Evolutionary conservation across 2,797 vertebrate genomes (phyloP).

Genomic region (Acrocephalus scirpaceus): DNA sequence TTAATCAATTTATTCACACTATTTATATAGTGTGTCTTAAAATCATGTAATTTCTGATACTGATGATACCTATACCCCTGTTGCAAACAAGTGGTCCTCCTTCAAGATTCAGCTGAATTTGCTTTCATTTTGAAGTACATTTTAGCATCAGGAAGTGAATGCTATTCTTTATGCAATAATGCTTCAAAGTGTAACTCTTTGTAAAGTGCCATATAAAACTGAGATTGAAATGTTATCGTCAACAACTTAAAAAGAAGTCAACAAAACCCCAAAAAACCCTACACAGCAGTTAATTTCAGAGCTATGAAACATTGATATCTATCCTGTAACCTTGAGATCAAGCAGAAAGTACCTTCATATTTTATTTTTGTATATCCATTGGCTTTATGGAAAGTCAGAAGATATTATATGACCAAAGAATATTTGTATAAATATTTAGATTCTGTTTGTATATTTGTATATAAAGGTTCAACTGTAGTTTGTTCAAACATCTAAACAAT

Average conservation of each 20-base stretch:
- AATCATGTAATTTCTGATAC: constrained; percentile 17
- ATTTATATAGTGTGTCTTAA: not conserved
- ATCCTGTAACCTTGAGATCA: not conserved
- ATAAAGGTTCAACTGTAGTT: not conserved
- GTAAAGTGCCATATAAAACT: not conserved
- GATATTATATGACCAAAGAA: not conserved
- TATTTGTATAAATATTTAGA: not conserved
- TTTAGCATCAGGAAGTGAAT: not conserved
- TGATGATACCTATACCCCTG: not conserved
- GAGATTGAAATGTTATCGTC: not conserved
- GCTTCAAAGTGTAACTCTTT: constrained; percentile 2
- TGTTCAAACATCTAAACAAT: not conserved
- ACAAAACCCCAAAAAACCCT: not conserved
- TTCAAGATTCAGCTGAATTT: not conserved
- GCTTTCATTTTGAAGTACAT: constrained; percentile 13
- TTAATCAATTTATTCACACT: constrained; percentile 42
- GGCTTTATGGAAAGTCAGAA: not conserved
- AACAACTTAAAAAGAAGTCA: not conserved
- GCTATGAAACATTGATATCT: not conserved
- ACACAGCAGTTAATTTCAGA: not conserved
- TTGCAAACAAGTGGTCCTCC: constrained; percentile 12
- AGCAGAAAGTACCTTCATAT: not conserved
- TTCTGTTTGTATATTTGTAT: not conserved
- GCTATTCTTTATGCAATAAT: not conserved
- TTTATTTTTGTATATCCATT: not conserved